Evolutionary conservation across 2,113 vertebrate genomes (phyloP), one percentile per base, ranked within the genome.

Genomic region (Gorsachius goisagi): DNA sequence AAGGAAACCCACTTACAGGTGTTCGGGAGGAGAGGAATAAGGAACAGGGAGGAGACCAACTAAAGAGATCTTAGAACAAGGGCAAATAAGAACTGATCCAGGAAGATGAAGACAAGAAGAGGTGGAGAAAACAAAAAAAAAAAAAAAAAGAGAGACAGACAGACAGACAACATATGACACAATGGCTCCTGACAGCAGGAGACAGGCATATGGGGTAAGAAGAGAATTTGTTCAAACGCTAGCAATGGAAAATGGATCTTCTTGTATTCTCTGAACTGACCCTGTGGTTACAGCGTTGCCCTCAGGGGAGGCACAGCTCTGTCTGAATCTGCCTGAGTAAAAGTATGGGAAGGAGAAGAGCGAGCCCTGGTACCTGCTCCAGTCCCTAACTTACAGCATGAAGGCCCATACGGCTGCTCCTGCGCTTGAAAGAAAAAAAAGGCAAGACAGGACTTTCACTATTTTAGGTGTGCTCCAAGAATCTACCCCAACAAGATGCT

Each of bases 321-420:
- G 24, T 35, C 4, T 45, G 18, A 50, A 56, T 15, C n/a, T 75
- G 62, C 33, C 63, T 4, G 0, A 33, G 35, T 16, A 12, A 15
- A 77, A 15, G 12, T 4, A 50, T 2, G 23, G n/a, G 19, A 72
- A 44, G 21, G 18, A 52, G 28, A 30, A 59, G 11, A 53, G 19
- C 0, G 0, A 87, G 28, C 30, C 49, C 28, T 5, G 1, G 21
- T 6, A 37, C 2, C 26, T 26, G 16, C 22, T 67, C 50, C 15
- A 52, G 47, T 32, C n/a, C 30, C 44, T 55, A 28, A 41, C 1
- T 44, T 12, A 22, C 5, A 75, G 52, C 41, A 63, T 4, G 2
- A 62, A 71, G 12, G 30, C 47, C 75, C 30, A 6, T 1, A 6
- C 52, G 32, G 39, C 47, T 37, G 11, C 14, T 30, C 10, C 41